Evolutionary conservation across 23 tunicate species (phyloP).

Genomic region (Botrylloides violaceus): DNA sequence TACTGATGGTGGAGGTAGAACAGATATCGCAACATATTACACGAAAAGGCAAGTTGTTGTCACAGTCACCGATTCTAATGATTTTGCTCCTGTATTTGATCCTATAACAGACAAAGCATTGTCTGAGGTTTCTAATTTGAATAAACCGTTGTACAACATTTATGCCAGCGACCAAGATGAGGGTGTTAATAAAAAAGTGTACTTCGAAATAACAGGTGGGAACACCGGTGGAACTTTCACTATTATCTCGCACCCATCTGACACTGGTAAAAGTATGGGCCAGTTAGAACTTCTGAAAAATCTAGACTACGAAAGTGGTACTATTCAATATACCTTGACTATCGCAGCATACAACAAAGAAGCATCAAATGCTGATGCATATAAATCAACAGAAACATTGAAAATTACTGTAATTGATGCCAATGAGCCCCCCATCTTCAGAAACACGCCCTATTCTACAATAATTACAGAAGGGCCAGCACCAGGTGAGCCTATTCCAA

Average conservation of each 20-base stretch:
- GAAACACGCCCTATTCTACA: constrained; percentile 25
- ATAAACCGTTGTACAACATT: constrained; percentile 12
- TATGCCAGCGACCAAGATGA: constrained; percentile 47
- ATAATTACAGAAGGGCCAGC: not conserved
- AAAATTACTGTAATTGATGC: constrained; percentile 44
- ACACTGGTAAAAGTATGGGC: constrained; percentile 28
- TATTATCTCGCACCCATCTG: constrained; percentile 30
- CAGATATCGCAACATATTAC: not conserved
- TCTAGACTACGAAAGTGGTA: constrained; percentile 60
- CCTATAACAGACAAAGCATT: constrained; percentile 12
- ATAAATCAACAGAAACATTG: constrained; percentile 7
- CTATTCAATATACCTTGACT: constrained; percentile 2
- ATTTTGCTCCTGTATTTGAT: constrained; percentile 55
- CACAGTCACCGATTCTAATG: constrained; percentile 46
- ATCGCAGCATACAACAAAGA: constrained; percentile 49
- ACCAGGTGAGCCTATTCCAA: not conserved
- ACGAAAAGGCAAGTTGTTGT: constrained; percentile 33
- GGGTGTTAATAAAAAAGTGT: constrained; percentile 49
- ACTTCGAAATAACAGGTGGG: constrained; percentile 41
- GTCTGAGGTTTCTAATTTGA: constrained; percentile 34
- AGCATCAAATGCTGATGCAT: constrained; percentile 23
- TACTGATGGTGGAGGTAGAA: constrained; percentile 24
- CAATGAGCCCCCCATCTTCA: constrained; percentile 80
- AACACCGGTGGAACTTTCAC: constrained; percentile 28
- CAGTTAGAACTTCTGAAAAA: constrained; percentile 33